These are phyloP conservation scores for Tursiops truncatus DNA, from an alignment of 2,113 vertebrate species.

Conservation along the genomic window DNA sequence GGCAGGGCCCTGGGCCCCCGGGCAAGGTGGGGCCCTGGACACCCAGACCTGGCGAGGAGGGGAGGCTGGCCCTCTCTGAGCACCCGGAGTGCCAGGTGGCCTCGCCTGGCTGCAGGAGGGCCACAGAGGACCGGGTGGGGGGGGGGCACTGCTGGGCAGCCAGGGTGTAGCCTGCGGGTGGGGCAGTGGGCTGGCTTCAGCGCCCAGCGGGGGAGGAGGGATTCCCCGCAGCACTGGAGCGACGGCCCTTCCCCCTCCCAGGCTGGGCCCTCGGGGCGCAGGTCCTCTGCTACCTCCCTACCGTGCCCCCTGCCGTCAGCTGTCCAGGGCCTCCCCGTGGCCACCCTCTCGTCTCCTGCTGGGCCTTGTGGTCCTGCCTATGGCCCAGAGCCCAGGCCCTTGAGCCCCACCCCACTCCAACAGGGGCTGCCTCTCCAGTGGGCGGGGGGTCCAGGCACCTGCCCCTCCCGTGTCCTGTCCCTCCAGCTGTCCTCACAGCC, in stretches of 20 bases:
- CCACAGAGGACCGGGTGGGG: fast-evolving
- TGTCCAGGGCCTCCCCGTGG: neutral
- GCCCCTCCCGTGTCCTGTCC: neutral
- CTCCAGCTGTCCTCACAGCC: neutral
- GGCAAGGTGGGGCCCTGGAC: neutral
- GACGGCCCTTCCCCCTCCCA: neutral
- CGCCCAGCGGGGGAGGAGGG: neutral
- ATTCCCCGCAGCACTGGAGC: neutral
- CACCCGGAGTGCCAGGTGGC: neutral
- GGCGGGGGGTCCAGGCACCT: neutral
- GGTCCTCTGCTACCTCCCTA: neutral
- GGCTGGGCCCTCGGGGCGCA: neutral
- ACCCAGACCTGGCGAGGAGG: neutral
- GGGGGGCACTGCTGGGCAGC: neutral
- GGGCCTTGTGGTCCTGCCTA: neutral
- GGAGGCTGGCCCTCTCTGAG: neutral
- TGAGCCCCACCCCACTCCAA: neutral
- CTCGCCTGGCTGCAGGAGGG: too few species aligned
- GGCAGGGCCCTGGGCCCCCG: neutral
- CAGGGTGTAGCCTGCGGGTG: neutral
- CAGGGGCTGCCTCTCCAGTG: neutral
- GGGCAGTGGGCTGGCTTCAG: neutral
- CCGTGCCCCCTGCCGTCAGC: neutral
- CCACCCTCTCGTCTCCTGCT: neutral
- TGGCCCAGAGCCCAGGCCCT: neutral